Conservation (phyloP, 2,888 invertebrate species). For the Balanococcus diminutus region DNA sequence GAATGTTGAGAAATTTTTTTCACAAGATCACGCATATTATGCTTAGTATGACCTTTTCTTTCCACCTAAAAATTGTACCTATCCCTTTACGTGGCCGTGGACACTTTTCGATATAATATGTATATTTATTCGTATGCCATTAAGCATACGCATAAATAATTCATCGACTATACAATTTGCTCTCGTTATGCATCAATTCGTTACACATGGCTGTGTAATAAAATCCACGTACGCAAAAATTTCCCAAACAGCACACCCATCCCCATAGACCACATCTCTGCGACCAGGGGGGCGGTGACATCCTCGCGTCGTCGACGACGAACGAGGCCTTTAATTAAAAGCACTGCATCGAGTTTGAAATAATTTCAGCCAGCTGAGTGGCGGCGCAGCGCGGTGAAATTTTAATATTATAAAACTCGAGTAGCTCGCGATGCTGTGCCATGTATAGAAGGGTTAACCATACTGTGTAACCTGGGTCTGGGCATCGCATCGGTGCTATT, state of each 20-base stretch:
- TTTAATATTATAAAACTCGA: constrained; percentile 18
- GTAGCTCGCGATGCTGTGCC: neutral
- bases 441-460: neutral
- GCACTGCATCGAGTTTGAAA: neutral
- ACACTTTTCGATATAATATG: too few species aligned
- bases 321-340: neutral
- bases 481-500: too few species aligned
- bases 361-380: constrained; percentile 10
- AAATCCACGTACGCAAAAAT: neutral
- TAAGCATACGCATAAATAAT: neutral
- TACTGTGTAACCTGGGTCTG: neutral
- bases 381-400: constrained; percentile 7
- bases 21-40: too few species aligned
- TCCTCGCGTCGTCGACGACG: neutral
- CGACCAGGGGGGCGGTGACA: too few species aligned
- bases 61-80: too few species aligned
- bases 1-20: too few species aligned
- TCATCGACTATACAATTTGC: neutral
- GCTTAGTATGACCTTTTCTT: too few species aligned
- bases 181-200: neutral
- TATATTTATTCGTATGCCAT: neutral
- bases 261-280: neutral
- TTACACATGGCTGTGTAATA: neutral
- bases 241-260: neutral
- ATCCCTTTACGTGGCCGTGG: too few species aligned